phyloP scores from a whole-genome alignment of 1,140 invertebrate genomes.

The Homarus americanus region DNA sequence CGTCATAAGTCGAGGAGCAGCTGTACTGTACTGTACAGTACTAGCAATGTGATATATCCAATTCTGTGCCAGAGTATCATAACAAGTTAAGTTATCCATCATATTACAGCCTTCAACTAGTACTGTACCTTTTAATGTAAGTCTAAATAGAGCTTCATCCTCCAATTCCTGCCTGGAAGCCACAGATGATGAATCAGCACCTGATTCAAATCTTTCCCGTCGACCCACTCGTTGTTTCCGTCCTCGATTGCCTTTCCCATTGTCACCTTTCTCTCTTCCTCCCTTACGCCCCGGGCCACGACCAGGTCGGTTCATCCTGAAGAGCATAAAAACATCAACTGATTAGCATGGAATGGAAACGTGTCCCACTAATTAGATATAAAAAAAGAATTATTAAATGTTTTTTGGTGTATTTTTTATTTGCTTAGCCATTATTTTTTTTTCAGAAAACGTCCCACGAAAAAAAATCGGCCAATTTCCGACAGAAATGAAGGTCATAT shows the following conservation, averaged over 20 bases:
- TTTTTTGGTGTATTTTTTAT: too few species aligned
- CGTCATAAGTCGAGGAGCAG: too few species aligned
- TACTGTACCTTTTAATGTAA: slow-evolving; percentile 10
- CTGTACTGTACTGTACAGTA: background rate
- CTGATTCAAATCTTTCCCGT: slow-evolving; percentile 24
- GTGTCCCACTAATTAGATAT: too few species aligned
- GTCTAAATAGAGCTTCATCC: slow-evolving; percentile 11
- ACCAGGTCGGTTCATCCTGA: slow-evolving; percentile 23
- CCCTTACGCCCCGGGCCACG: background rate
- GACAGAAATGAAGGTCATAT: too few species aligned
- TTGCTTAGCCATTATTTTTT: too few species aligned
- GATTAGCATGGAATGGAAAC: too few species aligned
- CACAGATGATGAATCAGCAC: background rate
- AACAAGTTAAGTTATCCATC: too few species aligned
- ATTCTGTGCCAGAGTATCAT: background rate
- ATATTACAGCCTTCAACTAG: background rate
- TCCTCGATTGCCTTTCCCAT: background rate
- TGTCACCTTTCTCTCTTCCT: background rate
- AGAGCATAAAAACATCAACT: background rate
- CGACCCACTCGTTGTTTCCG: background rate
- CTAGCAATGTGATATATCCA: background rate
- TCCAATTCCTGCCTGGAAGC: background rate
- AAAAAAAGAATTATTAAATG: too few species aligned
- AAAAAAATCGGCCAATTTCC: too few species aligned
- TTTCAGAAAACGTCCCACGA: too few species aligned